Percentiles rank a stretch among this genome's conserved stretches.
Conservation (phyloP, 2,113 vertebrate species). For the Platysternon megacephalum region DNA sequence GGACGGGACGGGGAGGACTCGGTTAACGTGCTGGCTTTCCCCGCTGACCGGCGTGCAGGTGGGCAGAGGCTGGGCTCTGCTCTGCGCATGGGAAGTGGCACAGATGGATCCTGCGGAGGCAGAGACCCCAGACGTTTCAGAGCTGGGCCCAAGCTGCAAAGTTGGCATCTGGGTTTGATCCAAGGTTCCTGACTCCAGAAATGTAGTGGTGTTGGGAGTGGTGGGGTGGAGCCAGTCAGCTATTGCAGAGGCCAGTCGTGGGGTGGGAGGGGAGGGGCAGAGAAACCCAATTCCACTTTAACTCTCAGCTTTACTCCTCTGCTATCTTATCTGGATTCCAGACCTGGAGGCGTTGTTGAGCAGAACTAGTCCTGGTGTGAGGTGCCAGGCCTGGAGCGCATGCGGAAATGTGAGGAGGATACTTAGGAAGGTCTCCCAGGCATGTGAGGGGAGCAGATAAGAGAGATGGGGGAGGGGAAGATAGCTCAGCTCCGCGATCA, state of each 20-base stretch:
- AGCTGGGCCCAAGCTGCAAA: background rate
- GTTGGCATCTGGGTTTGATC: background rate
- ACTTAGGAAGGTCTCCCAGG: background rate
- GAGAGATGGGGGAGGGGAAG: background rate
- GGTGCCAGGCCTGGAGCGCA: background rate
- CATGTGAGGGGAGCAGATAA: background rate
- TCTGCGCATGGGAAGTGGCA: rapidly evolving
- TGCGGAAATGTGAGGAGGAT: background rate
- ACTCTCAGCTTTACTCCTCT: background rate
- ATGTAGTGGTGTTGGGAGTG: no score
- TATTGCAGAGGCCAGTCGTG: background rate
- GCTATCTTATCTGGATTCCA: background rate
- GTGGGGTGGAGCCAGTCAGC: no score
- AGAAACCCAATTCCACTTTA: background rate
- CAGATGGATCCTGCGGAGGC: background rate
- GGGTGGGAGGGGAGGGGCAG: no score
- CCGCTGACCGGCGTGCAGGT: background rate
- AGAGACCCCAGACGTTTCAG: background rate
- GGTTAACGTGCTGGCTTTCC: background rate
- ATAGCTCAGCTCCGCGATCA: background rate
- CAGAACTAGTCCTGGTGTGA: no score
- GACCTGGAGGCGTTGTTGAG: background rate
- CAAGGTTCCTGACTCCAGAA: background rate
- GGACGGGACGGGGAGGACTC: no score
- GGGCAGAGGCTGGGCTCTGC: background rate